phyloP scores from a whole-genome alignment of 1,140 invertebrate genomes.

The Dendroctonus ponderosae region DNA sequence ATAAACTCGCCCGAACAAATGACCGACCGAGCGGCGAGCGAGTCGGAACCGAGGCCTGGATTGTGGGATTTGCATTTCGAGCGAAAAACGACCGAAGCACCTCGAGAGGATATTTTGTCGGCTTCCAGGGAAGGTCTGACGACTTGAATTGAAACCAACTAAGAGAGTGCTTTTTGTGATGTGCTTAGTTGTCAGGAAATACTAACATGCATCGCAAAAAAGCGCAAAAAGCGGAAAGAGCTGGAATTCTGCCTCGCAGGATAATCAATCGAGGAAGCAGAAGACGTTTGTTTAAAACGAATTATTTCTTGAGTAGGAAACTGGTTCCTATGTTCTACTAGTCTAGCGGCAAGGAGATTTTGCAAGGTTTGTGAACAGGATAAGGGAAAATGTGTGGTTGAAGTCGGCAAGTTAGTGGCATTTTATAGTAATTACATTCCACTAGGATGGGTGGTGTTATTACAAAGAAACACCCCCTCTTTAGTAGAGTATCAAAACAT shows the following conservation, averaged over 20 bases:
- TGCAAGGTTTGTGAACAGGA: not conserved
- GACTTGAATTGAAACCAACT: constrained; percentile 47
- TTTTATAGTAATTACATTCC: too few species aligned
- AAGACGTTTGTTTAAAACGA: too few species aligned
- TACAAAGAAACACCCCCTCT: too few species aligned
- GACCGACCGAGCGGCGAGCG: constrained; percentile 41
- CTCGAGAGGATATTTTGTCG: constrained; percentile 51
- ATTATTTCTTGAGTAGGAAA: constrained; percentile 37
- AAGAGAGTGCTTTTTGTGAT: too few species aligned
- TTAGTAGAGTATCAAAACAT: constrained; percentile 8
- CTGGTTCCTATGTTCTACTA: constrained; percentile 47
- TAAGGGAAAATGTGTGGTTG: constrained; percentile 6
- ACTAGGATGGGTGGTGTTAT: too few species aligned
- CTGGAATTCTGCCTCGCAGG: too few species aligned
- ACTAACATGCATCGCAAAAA: too few species aligned
- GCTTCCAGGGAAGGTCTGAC: constrained; percentile 54
- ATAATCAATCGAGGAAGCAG: too few species aligned
- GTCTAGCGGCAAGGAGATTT: constrained; percentile 36
- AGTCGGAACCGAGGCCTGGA: constrained; percentile 49
- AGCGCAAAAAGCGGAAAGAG: too few species aligned
- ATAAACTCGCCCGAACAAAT: constrained; percentile 45
- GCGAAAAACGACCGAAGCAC: constrained; percentile 48
- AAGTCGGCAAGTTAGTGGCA: constrained; percentile 8
- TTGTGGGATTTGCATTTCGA: constrained; percentile 53
- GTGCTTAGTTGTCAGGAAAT: too few species aligned